Base-by-base conservation (phyloP, 2,888 invertebrate genomes). In the Stenoptilia bipunctidactyla region DNA sequence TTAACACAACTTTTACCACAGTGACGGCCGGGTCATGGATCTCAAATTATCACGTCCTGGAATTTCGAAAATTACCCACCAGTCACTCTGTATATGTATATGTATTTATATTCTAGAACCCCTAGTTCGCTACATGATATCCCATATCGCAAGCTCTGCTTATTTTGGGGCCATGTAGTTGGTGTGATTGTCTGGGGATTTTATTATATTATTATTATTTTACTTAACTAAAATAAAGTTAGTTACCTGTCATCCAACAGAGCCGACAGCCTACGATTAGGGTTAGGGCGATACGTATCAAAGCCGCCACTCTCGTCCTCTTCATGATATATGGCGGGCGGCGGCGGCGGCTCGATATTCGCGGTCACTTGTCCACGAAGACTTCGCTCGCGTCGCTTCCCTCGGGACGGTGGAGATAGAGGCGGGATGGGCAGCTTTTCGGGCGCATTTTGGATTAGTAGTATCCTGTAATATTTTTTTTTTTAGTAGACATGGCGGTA, bases 401-500 rank as follows among this genome's bases (percentile, higher is more conserved):
- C 38, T 4, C 44, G 39, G 8, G 35, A 34, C 33, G 33, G 37
- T 13, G 40, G 40, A 4, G 39, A 39, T 5, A 2, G 89, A 87
- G 35, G 88, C 87, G 41, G 25, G 40, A 89, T 88, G 40, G 87
- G 86, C 3, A 87, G 59, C 76, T 93, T 94, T 68, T 94, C 93
- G 2, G 94, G 94, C 37, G 93, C 94, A 75, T 96, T 95, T 82
- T 97, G 96, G 53, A 97, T 95, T 52, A 93, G 88, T 50, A 97
- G 91, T 61, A 97, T 95, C 66, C 97, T 93, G 69, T 13, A 45
- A 41, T 35, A 5, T 20, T n/a, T n/a, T n/a, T n/a, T n/a, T n/a
- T n/a, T n/a, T n/a, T n/a, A n/a, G n/a, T n/a, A n/a, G n/a, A n/a
- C n/a, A n/a, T n/a, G n/a, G n/a, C n/a, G n/a, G n/a, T n/a, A n/a